These are phyloP conservation scores for Stenodera caucasica DNA, from an alignment of 2,888 invertebrate species.

Conservation along the genomic window DNA sequence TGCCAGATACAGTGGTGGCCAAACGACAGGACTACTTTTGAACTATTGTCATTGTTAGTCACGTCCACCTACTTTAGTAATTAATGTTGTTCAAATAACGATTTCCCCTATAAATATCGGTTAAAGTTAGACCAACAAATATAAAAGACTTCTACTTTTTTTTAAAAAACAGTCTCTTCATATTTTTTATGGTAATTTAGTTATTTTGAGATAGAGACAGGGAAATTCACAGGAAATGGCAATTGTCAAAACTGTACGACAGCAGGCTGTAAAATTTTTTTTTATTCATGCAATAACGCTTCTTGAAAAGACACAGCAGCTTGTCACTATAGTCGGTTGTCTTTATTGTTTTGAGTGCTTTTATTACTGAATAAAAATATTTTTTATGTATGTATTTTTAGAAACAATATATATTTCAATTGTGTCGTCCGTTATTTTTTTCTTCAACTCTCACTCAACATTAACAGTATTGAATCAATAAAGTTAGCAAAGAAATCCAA, in stretches of 20 bases:
- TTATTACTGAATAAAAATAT: no score
- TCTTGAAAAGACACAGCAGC: not conserved
- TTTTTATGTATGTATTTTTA: no score
- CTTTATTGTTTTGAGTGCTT: no score
- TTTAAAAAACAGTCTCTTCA: no score
- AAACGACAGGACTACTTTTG: not conserved
- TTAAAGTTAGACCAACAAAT: not conserved
- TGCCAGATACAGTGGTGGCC: not conserved
- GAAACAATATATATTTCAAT: no score
- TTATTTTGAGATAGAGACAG: not conserved
- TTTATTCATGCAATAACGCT: not conserved
- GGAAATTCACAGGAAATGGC: not conserved
- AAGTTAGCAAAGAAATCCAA: not conserved
- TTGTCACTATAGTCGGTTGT: not conserved
- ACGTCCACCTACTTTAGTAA: not conserved
- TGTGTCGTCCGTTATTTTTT: no score
- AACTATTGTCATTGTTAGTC: slow-evolving; percentile 2
- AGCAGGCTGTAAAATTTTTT: not conserved
- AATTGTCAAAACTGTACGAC: not conserved
- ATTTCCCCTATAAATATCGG: not conserved
- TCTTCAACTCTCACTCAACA: no score
- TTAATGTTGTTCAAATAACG: not conserved
- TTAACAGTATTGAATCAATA: not conserved
- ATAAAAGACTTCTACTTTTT: no score
- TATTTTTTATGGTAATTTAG: not conserved